phyloP scores from a whole-genome alignment of 2,888 invertebrate species.

The Euzetes globulus region DNA sequence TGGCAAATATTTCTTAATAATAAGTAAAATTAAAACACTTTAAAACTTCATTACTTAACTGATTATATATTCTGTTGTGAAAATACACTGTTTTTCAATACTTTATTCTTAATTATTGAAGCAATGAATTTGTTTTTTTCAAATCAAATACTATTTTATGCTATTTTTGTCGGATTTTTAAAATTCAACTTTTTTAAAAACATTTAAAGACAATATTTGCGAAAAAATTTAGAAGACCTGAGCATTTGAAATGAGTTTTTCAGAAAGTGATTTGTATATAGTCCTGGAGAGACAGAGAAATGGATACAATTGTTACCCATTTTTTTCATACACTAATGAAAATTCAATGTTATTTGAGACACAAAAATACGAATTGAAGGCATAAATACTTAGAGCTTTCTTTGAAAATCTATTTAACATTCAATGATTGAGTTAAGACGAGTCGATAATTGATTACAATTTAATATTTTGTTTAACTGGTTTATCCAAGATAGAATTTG shows the following conservation, averaged over 20 bases:
- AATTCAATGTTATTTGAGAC: not conserved
- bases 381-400: not conserved
- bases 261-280: no score
- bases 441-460: no score
- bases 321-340: not conserved
- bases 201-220: not conserved
- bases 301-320: not conserved
- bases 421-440: not conserved
- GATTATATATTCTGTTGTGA: not conserved
- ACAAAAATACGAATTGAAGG: conserved; percentile 19
- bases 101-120: not conserved
- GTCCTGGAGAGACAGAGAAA: not conserved
- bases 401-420: not conserved
- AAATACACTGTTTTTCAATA: not conserved
- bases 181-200: not conserved
- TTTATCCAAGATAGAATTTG: no score
- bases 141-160: no score
- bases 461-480: no score
- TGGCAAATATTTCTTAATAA: not conserved
- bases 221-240: not conserved
- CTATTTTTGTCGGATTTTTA: no score
- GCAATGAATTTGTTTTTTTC: not conserved
- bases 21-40: not conserved
- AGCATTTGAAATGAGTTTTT: not conserved
- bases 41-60: not conserved